These are phyloP conservation scores for Myiagra hebetior DNA, from an alignment of 2,113 vertebrate genomes.

Conservation along the genomic window DNA sequence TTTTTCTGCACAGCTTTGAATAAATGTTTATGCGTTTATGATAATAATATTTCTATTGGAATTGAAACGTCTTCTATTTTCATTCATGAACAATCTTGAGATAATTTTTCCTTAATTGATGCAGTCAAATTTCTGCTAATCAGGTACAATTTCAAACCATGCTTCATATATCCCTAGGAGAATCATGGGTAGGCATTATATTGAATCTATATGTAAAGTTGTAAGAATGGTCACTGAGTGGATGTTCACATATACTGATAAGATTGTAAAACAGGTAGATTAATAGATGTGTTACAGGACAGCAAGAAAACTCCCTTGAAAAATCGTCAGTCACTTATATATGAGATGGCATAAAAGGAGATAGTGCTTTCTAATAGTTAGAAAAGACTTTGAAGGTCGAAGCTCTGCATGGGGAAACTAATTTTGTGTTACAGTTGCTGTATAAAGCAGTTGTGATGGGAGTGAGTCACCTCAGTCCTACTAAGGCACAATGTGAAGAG, in stretches of 20 bases:
- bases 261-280: background rate
- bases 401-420: background rate
- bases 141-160: background rate
- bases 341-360: background rate
- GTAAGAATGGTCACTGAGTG: background rate
- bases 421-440: background rate
- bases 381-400: background rate
- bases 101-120: background rate
- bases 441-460: background rate
- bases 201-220: background rate
- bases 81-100: background rate
- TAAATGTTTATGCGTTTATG: background rate
- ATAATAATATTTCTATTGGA: background rate
- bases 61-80: background rate
- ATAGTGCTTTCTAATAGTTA: background rate
- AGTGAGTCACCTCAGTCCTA: background rate
- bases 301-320: background rate
- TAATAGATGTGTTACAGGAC: background rate
- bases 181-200: background rate
- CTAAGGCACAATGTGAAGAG: background rate
- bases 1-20: background rate
- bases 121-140: background rate
- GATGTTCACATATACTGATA: background rate
- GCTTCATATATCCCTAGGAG: background rate
- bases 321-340: background rate